These are phyloP conservation scores for Sakesphorus luctuosus DNA, from an alignment of 2,113 vertebrate species.

Conservation along the genomic window DNA sequence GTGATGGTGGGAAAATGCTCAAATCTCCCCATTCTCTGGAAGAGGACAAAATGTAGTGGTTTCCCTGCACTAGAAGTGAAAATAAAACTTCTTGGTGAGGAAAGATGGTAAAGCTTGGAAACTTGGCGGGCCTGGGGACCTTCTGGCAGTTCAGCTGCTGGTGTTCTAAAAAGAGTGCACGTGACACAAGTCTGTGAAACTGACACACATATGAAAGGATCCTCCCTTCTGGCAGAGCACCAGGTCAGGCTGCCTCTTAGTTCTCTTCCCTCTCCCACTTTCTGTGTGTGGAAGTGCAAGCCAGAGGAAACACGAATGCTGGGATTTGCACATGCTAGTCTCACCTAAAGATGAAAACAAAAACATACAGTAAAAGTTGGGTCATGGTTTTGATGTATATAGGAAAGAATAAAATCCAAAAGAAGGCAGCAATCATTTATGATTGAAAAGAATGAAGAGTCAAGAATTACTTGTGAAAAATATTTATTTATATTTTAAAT, in stretches of 20 bases:
- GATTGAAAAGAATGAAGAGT: background rate
- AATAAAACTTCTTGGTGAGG: background rate
- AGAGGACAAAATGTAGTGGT: background rate
- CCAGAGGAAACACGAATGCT: background rate
- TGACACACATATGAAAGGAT: background rate
- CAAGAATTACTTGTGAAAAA: background rate
- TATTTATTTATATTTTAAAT: background rate
- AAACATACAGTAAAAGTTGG: background rate
- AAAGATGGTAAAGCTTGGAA: background rate
- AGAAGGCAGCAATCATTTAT: background rate
- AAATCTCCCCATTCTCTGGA: accelerated
- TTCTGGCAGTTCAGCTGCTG: background rate
- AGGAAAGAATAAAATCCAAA: background rate
- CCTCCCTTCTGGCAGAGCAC: background rate
- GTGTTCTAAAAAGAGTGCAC: background rate
- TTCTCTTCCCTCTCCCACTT: background rate
- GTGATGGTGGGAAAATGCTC: background rate
- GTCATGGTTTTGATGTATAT: accelerated
- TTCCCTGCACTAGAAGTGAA: background rate
- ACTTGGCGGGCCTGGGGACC: accelerated
- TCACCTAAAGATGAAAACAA: background rate
- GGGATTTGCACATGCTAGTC: background rate
- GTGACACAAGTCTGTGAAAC: background rate
- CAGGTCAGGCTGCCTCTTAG: background rate
- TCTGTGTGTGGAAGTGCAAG: background rate